Percentiles rank a stretch among this genome's conserved stretches.
Conservation (phyloP, 2,797 vertebrate species). For the Tangara arthus region DNA sequence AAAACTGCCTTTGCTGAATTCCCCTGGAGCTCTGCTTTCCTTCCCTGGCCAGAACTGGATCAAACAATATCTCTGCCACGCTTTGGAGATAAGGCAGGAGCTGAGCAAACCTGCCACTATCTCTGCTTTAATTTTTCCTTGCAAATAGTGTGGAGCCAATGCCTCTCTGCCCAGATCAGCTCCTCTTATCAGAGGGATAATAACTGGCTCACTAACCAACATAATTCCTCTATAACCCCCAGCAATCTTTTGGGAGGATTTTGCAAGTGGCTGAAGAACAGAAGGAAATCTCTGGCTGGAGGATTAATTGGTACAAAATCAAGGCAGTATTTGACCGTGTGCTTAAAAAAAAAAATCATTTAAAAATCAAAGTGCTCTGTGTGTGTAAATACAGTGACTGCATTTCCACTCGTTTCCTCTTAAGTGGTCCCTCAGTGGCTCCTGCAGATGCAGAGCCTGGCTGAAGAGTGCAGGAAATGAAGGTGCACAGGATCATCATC, state of each 20-base stretch:
- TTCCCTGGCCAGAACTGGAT: not conserved
- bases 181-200: constrained; percentile 52
- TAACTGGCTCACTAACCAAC: constrained; percentile 42
- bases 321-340: not conserved
- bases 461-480: not conserved
- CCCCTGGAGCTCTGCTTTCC: not conserved
- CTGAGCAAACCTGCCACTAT: constrained; percentile 16
- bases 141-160: not conserved
- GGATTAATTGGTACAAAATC: constrained; percentile 8
- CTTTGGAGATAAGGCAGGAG: constrained; percentile 31
- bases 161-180: not conserved
- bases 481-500: accelerated
- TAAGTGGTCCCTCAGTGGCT: not conserved
- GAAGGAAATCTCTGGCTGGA: not conserved
- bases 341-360: not conserved
- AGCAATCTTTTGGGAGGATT: constrained; percentile 30
- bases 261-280: constrained; percentile 22
- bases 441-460: not conserved
- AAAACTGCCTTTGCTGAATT: not conserved
- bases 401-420: not conserved
- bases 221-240: constrained; percentile 40
- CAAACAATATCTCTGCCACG: not conserved
- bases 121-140: not conserved
- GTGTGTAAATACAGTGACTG: not conserved
- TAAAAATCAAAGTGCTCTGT: not conserved